phyloP scores from a whole-genome alignment of 2,113 vertebrate genomes.

The Hypomesus transpacificus region DNA sequence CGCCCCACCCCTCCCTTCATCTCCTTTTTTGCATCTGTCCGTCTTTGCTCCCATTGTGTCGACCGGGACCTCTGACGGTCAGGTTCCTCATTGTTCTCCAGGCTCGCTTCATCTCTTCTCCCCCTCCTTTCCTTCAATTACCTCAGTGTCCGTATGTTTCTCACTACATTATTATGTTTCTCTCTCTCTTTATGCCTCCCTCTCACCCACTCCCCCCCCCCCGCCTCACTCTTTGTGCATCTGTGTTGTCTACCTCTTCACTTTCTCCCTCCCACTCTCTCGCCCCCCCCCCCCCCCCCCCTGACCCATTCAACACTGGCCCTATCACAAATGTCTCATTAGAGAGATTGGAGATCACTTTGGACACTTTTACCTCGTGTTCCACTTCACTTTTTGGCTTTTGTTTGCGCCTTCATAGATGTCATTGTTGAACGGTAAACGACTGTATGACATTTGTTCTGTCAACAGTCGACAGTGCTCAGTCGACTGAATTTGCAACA shows the following conservation, averaged over 20 bases:
- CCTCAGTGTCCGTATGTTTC: not conserved
- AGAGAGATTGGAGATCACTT: too few relatives aligned
- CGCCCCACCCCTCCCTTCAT: not conserved
- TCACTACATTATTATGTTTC: not conserved
- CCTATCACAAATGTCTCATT: slow-evolving; percentile 32
- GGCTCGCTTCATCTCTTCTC: not conserved
- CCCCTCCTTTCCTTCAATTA: not conserved
- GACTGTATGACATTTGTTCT: too few relatives aligned
- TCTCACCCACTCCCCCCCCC: too few relatives aligned
- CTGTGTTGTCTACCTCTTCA: not conserved
- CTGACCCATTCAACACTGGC: not conserved
- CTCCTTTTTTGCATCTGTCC: not conserved
- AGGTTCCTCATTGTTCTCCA: not conserved
- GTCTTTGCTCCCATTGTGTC: not conserved
- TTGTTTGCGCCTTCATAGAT: too few relatives aligned
- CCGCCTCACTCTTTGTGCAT: not conserved
- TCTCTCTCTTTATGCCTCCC: not conserved
- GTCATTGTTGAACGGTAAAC: too few relatives aligned
- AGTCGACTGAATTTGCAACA: too few relatives aligned
- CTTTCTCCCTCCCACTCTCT: not conserved
- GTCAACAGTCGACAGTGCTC: too few relatives aligned
- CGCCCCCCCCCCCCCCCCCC: too few relatives aligned
- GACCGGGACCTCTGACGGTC: not conserved
- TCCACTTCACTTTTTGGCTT: too few relatives aligned
- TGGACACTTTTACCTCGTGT: too few relatives aligned